Evolutionary conservation across 2,797 vertebrate genomes (phyloP), one percentile per base, ranked within the genome.

Genomic region (Pantherophis vulpinus): DNA sequence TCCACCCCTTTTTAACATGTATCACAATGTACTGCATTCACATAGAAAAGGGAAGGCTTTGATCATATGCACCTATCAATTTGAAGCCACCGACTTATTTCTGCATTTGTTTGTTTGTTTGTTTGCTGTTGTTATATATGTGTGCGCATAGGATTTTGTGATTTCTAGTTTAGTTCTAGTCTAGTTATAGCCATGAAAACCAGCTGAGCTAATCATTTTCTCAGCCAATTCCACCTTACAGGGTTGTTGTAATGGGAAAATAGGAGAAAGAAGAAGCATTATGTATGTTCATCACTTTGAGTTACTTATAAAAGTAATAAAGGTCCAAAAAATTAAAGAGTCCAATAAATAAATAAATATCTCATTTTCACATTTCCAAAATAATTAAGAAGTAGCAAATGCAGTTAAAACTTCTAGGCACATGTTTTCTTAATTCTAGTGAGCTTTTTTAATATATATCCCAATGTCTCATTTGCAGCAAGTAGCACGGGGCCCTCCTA

Each of bases 311-410:
- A 66, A 66, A n/a, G 63, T 66, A n/a, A 66, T 66, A 66, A 32
- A 66, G 29, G 63, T 66, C n/a, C n/a, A n/a, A n/a, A 5, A n/a
- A 2, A 70, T 70, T 16, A 32, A 70, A 70, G n/a, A 70, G n/a
- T 70, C 66, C n/a, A 32, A 70, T 70, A 70, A 70, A 70, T 66
- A n/a, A n/a, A n/a, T 66, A 32, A 70, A 70, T 70, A n/a, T 70
- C 16, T 83, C 23, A 4, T 60, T 32, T 74, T 89, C 7, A 89
- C 14, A 58, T n/a, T 89, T 95, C 86, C 92, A 89, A 13, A 94
- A 93, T 0, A 63, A 66, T 91, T 79, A 95, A 92, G 91, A 79
- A 59, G 88, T 94, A 93, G 95, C 89, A 94, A 96, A 95, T 92
- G 95, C 88, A 90, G 2, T 66, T 54, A 93, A 12, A 42, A 94